Evolutionary conservation across 2,888 invertebrate species (phyloP).

Genomic region (Neoaliturus tenellus): DNA sequence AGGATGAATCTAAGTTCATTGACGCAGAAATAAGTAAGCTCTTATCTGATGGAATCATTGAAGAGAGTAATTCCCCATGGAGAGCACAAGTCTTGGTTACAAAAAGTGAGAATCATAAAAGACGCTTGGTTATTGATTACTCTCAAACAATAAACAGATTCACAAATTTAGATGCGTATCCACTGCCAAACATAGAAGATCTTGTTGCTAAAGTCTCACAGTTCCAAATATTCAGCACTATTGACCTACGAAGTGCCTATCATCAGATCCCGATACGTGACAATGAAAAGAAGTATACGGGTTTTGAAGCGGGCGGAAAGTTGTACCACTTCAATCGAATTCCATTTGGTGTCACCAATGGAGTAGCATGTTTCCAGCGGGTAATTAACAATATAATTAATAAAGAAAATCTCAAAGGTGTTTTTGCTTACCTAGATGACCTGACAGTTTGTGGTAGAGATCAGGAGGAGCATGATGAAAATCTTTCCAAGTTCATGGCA

Average conservation of each 20-base stretch:
- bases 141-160: too few species aligned
- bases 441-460: slow-evolving; percentile 32
- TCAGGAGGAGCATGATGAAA: slow-evolving; percentile 24
- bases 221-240: too few species aligned
- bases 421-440: slow-evolving; percentile 57
- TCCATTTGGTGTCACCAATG: slow-evolving; percentile 62
- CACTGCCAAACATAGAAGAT: too few species aligned
- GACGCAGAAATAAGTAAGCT: not conserved
- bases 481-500: not conserved
- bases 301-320: slow-evolving; percentile 59
- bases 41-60: too few species aligned
- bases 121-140: slow-evolving; percentile 62
- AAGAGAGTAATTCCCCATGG: too few species aligned
- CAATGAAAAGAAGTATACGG: slow-evolving; percentile 31
- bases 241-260: too few species aligned
- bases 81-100: too few species aligned
- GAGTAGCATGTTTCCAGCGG: too few species aligned
- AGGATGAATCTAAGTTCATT: not conserved
- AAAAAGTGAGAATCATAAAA: too few species aligned
- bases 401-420: slow-evolving; percentile 44
- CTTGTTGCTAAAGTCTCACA: too few species aligned
- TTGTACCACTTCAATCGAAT: slow-evolving; percentile 60
- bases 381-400: slow-evolving; percentile 38
- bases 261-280: too few species aligned
- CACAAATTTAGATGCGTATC: too few species aligned